phyloP scores from a whole-genome alignment of 2,797 vertebrate genomes.

The Myiotriccus ornatus region DNA sequence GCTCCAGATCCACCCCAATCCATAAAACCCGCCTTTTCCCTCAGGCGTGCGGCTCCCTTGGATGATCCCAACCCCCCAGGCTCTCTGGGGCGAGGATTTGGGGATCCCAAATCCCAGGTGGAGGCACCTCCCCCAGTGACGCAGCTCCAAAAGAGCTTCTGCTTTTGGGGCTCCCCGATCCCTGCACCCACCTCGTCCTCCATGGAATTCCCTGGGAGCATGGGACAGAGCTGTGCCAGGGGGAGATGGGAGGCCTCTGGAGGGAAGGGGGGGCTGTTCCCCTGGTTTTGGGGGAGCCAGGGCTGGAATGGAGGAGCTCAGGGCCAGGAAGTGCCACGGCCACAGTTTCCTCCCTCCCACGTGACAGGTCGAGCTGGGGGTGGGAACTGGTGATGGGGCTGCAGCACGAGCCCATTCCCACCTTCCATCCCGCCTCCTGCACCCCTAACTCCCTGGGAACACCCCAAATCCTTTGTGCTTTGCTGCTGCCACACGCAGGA shows the following conservation, averaged over 20 bases:
- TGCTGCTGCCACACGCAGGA: accelerated
- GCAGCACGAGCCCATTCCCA: accelerated
- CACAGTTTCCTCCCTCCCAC: constrained; percentile 81
- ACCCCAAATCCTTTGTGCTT: accelerated
- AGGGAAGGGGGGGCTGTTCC: not conserved
- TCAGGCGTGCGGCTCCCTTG: accelerated
- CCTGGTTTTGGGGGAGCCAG: not conserved
- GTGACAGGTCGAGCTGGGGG: not conserved
- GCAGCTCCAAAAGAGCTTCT: accelerated
- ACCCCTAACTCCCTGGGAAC: accelerated
- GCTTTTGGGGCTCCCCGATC: accelerated
- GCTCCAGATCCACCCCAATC: not conserved
- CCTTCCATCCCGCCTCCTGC: not conserved
- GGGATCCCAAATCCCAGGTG: accelerated
- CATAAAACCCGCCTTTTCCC: accelerated
- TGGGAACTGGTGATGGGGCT: not conserved
- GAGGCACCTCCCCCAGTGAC: accelerated
- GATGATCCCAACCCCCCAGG: accelerated
- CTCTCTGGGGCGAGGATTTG: not conserved
- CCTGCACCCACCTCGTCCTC: constrained; percentile 70
- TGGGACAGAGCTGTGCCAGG: accelerated
- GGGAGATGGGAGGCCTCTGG: accelerated
- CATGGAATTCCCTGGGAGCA: not conserved
- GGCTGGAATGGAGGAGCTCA: accelerated
- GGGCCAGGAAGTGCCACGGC: constrained; percentile 80